phyloP scores from a whole-genome alignment of 1,140 invertebrate species.

The Zaprionus camerounensis region DNA sequence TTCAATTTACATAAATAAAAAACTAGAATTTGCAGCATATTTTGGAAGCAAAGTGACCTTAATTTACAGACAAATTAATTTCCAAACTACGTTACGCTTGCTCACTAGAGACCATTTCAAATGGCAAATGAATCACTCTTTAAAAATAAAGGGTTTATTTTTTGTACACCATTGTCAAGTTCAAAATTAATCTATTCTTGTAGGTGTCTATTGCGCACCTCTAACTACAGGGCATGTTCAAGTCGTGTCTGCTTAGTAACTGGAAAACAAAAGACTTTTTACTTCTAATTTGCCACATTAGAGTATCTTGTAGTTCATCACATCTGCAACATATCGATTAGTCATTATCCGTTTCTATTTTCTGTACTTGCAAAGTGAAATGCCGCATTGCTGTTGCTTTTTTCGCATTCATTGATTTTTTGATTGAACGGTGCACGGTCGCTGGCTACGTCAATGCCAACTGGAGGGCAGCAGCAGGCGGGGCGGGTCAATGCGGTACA shows the following conservation, averaged over 20 bases:
- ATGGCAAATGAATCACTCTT: no score
- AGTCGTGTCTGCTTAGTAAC: not conserved
- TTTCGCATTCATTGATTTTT: constrained; percentile 1
- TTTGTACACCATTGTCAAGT: no score
- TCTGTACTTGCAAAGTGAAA: constrained; percentile 60
- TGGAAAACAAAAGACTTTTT: not conserved
- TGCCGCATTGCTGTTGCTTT: constrained; percentile 37
- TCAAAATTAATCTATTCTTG: no score
- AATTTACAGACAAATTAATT: no score
- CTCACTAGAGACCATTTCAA: no score
- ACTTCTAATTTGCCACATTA: not conserved
- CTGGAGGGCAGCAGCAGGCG: constrained; percentile 27
- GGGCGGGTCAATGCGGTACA: constrained; percentile 38
- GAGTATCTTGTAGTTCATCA: not conserved
- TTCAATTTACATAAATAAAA: no score
- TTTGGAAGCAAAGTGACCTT: no score
- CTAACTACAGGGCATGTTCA: not conserved
- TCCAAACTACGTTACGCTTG: no score
- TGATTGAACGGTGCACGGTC: constrained; percentile 31
- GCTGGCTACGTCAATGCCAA: constrained; percentile 35
- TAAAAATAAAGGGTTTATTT: no score
- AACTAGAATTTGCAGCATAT: no score
- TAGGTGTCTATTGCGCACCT: no score
- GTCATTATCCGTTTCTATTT: not conserved
- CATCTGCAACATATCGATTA: not conserved